These are phyloP conservation scores for Popillia japonica DNA, from an alignment of 1,140 invertebrate species.

Conservation along the genomic window DNA sequence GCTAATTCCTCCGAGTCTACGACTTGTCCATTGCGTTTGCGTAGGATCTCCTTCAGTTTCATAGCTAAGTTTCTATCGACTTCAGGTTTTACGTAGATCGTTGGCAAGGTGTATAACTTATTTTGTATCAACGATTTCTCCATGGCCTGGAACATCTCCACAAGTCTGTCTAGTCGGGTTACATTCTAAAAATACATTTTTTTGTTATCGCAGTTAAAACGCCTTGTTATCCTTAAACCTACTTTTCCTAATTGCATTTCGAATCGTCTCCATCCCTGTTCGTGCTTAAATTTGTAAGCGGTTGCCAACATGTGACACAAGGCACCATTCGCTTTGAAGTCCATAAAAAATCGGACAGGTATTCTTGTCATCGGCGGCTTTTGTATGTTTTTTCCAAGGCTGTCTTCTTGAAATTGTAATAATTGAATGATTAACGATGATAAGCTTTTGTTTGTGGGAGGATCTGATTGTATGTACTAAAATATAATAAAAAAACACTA, in stretches of 20 bases:
- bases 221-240: conserved; percentile 56
- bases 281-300: conserved; percentile 94
- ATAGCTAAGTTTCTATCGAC: conserved; percentile 83
- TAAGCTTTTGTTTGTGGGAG: conserved; percentile 91
- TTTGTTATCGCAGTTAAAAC: conserved; percentile 48
- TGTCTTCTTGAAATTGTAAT: conserved; percentile 96
- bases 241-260: conserved; percentile 88
- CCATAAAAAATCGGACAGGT: conserved; percentile 87
- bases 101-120: conserved; percentile 81
- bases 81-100: conserved; percentile 83
- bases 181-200: conserved; percentile 73
- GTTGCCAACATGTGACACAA: conserved; percentile 92
- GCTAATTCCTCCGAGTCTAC: conserved; percentile 85
- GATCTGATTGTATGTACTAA: conserved; percentile 89
- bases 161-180: conserved; percentile 88
- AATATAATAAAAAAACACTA: conserved; percentile 49
- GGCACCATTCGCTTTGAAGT: conserved; percentile 92
- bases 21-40: conserved; percentile 83
- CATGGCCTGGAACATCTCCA: conserved; percentile 94
- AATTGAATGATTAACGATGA: conserved; percentile 86
- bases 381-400: conserved; percentile 90
- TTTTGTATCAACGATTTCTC: conserved; percentile 85
- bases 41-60: conserved; percentile 89
- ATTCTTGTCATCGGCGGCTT: conserved; percentile 87
- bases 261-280: conserved; percentile 93